Percentiles rank a stretch among this genome's conserved stretches.
These are phyloP conservation scores for Aspidiotus destructor DNA, from an alignment of 2,888 invertebrate species.

Conservation along the genomic window DNA sequence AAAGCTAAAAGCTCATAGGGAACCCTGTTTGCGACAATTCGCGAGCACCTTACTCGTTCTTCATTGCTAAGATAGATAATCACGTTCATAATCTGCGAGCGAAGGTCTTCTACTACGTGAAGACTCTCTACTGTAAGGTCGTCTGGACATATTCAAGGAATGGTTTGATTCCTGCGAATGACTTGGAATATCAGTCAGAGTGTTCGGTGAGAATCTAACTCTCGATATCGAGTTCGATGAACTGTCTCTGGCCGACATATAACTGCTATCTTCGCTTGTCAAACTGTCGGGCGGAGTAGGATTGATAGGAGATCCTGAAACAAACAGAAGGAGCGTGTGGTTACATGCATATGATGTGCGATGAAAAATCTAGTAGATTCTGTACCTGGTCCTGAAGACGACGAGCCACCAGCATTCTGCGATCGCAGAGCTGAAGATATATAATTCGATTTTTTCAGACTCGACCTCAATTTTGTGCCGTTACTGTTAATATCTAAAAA, in stretches of 20 bases:
- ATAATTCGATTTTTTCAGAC: slow-evolving; percentile 55
- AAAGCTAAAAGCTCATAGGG: slow-evolving; percentile 3
- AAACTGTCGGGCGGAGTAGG: slow-evolving; percentile 77
- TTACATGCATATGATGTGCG: no score
- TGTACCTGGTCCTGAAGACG: slow-evolving; percentile 36
- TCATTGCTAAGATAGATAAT: slow-evolving; percentile 24
- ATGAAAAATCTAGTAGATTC: background rate
- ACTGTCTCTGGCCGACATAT: slow-evolving; percentile 73
- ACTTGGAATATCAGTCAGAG: slow-evolving; percentile 53
- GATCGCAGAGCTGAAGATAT: slow-evolving; percentile 15
- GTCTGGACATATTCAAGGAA: slow-evolving; percentile 47
- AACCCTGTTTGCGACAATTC: slow-evolving; percentile 7
- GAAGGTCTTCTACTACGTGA: slow-evolving; percentile 27
- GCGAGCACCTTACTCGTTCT: background rate
- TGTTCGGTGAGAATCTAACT: slow-evolving; percentile 62
- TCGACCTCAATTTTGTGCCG: slow-evolving; percentile 62
- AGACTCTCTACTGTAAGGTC: slow-evolving; percentile 44
- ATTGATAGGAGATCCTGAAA: slow-evolving; percentile 57
- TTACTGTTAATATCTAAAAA: slow-evolving; percentile 53
- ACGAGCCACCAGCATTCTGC: slow-evolving; percentile 35
- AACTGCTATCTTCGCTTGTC: slow-evolving; percentile 79
- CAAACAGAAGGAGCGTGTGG: background rate
- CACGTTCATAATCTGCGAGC: slow-evolving; percentile 24
- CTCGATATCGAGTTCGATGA: slow-evolving; percentile 60
- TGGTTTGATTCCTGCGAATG: slow-evolving; percentile 49